Conservation (phyloP, 2,888 invertebrate species). For the Zhuqinia jingwanae region DNA sequence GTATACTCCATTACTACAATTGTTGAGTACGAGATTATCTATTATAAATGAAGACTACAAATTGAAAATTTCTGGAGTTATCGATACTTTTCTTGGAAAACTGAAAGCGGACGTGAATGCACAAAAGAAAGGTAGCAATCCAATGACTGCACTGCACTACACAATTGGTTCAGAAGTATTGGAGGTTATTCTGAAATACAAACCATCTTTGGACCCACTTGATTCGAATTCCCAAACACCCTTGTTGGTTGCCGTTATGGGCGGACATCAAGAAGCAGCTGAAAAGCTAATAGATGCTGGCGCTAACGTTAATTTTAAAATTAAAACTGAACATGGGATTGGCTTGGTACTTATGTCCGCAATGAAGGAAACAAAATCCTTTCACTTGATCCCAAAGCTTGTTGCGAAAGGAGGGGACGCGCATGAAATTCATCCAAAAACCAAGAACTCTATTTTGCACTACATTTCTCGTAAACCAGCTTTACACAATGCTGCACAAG, state of each 20-base stretch:
- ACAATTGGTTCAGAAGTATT: constrained; percentile 42
- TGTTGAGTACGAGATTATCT: background rate
- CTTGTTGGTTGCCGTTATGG: constrained; percentile 80
- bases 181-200: constrained; percentile 55
- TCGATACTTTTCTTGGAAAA: constrained; percentile 66
- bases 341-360: constrained; percentile 49
- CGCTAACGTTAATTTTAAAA: constrained; percentile 74
- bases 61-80: constrained; percentile 29
- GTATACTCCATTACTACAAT: constrained; percentile 62
- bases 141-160: constrained; percentile 61
- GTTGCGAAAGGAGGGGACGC: constrained; percentile 74
- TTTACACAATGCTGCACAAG: constrained; percentile 35
- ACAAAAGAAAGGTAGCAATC: constrained; percentile 33
- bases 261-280: constrained; percentile 46
- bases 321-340: constrained; percentile 36
- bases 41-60: background rate
- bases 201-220: constrained; percentile 67
- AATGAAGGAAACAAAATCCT: constrained; percentile 39
- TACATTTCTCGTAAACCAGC: constrained; percentile 71
- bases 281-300: constrained; percentile 75
- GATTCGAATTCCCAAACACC: constrained; percentile 79
- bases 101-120: constrained; percentile 72
- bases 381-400: constrained; percentile 69
- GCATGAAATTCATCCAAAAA: constrained; percentile 61
- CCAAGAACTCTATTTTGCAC: constrained; percentile 73